phyloP scores from a whole-genome alignment of 53 echinoderm and acorn worm species.

The Echinometra lucunter region DNA sequence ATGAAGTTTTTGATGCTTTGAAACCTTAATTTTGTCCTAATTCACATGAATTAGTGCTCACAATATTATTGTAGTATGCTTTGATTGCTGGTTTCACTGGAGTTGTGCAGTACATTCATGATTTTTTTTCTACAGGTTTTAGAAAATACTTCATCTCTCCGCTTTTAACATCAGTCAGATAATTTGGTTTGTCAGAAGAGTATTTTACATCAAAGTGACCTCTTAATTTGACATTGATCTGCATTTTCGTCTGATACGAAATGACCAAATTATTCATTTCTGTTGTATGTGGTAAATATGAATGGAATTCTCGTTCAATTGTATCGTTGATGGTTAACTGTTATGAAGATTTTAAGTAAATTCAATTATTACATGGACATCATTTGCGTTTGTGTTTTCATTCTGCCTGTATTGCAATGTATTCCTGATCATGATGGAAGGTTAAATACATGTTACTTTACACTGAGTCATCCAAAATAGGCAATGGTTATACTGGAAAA shows the following conservation, averaged over 20 bases:
- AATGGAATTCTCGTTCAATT: background rate
- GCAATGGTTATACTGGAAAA: no score
- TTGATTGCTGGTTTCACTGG: background rate
- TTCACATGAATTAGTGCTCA: no score
- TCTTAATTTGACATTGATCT: background rate
- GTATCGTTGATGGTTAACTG: constrained; percentile 13
- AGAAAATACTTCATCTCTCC: background rate
- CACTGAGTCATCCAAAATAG: no score
- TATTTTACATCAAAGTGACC: background rate
- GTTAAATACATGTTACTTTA: no score
- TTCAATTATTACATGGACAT: background rate
- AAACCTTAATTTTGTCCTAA: background rate
- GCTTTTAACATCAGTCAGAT: no score
- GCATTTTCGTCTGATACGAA: background rate
- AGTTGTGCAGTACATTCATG: background rate
- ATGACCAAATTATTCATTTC: constrained; percentile 31
- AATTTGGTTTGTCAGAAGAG: background rate
- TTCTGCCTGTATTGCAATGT: background rate
- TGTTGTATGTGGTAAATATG: background rate
- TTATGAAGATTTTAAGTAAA: constrained; percentile 50
- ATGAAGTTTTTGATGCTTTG: background rate
- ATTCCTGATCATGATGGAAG: no score
- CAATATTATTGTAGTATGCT: background rate
- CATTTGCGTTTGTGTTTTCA: background rate
- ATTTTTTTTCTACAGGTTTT: background rate